Base-by-base conservation (phyloP, 2,113 vertebrate genomes). In the Labeo catla region DNA sequence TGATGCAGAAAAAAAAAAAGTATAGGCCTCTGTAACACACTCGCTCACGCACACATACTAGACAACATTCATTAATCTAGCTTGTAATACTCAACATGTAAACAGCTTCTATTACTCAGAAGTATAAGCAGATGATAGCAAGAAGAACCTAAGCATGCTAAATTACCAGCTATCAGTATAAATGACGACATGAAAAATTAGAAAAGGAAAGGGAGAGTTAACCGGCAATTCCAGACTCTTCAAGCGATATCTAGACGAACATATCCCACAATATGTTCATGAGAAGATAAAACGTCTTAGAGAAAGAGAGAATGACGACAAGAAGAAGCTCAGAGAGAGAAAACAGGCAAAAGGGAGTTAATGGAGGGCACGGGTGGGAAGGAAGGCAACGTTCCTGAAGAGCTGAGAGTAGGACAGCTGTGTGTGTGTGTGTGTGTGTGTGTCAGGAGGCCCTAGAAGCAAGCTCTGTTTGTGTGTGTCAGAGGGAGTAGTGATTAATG, bases 401-500 rank as follows among this genome's bases (percentile, higher is more conserved):
- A 34, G 43, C 79, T 65, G n/a, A 81, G 61, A 81, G 79, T 52
- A 82, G 63, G 47, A 70, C 80, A 82, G 80, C 80, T 81, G 79
- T 73, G 70, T 45, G 16, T 45, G 76, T 86, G 74, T 81, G 70
- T 85, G 74, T 49, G 76, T 54, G 59, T 7, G 59, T 74, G 23
- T 7, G 57, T 73, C 47, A 19, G 45, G 39, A 52, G 57, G 61
- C 15, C 61, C 8, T 49, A 36, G 79, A 66, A 47, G 61, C 63
- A 50, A 50, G 15, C 63, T 68, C 47, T 63, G 78, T 74, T 80
- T 84, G 74, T 66, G 81, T 57, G 74, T 90, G 88, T 89, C 93
- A 94, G 23, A 88, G 76, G 85, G 85, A 86, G 85, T 85, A 82
- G 79, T 94, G 94, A 95, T 95, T 94, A 93, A 95, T 94, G 93